Evolutionary conservation across 2,113 vertebrate species (phyloP).

Genomic region (Odocoileus hemionus): DNA sequence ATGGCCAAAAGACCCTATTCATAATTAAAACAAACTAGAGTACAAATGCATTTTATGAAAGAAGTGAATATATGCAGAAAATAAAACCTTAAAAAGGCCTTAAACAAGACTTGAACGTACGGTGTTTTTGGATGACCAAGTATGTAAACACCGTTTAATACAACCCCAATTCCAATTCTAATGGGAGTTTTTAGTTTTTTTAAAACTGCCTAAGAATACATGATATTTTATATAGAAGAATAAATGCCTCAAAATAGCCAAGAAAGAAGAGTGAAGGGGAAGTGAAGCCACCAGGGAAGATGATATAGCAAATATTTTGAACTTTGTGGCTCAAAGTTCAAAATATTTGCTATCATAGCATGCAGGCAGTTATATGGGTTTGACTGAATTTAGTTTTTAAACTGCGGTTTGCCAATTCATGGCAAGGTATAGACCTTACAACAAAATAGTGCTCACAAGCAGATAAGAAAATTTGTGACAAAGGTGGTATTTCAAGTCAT

Average conservation of each 20-base stretch:
- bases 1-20: background rate
- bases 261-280: background rate
- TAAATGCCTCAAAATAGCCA: background rate
- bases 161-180: background rate
- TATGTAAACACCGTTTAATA: slow-evolving; percentile 3
- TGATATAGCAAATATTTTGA: background rate
- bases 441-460: background rate
- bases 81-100: background rate
- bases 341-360: background rate
- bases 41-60: background rate
- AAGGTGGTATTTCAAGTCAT: background rate
- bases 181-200: background rate
- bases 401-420: background rate
- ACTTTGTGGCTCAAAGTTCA: background rate
- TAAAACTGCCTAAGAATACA: background rate
- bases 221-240: background rate
- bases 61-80: background rate
- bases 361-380: background rate
- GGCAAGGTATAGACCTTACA: background rate
- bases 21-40: background rate
- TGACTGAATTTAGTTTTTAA: background rate
- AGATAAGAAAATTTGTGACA: background rate
- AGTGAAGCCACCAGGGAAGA: no score
- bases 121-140: background rate
- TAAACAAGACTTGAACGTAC: background rate